Evolutionary conservation across 2,797 vertebrate species (phyloP), one percentile per base, ranked within the genome.

Genomic region (Denticeps clupeoides): DNA sequence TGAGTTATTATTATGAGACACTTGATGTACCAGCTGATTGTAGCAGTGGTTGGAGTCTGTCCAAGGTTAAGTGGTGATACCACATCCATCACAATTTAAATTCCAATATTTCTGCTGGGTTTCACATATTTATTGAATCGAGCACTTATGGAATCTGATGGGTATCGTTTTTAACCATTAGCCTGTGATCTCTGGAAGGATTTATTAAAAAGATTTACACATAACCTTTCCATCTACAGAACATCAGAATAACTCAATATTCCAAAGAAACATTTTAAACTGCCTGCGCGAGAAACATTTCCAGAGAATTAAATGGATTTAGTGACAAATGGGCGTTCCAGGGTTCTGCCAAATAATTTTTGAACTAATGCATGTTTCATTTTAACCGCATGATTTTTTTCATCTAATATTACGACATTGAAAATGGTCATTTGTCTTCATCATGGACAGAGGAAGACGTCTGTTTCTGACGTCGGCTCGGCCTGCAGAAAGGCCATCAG

Each of bases 51-150:
- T 81, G 76, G 75, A 81, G 72, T 70, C 64, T 67, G 64, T 71
- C 73, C 83, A 82, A 82, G 81, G 80, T 82, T 82, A 85, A 85
- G 82, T 81, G 78, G 70, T 66, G 70, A 79, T 79, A 73, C 74
- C 64, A 74, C 75, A 82, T 86, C 74, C 62, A 75, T 79, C 82
- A 79, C 67, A 68, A 72, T 63, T 58, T 43, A 63, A 71, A 71
- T 73, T 59, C 63, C 57, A 59, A 70, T 79, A 78, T 67, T 74
- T 74, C 78, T 68, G 73, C 73, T 64, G 69, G 37, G 53, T 58
- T 65, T 69, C 65, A 58, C 63, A 74, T 72, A 75, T 78, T 80
- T 78, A 83, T 82, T 80, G 71, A 70, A 68, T 56, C 62, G 65
- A 80, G 79, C 78, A 82, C 83, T 85, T 82, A 84, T 51, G 56